Conservation (phyloP, 1,140 invertebrate genomes). For the Trinorchestia longiramus region DNA sequence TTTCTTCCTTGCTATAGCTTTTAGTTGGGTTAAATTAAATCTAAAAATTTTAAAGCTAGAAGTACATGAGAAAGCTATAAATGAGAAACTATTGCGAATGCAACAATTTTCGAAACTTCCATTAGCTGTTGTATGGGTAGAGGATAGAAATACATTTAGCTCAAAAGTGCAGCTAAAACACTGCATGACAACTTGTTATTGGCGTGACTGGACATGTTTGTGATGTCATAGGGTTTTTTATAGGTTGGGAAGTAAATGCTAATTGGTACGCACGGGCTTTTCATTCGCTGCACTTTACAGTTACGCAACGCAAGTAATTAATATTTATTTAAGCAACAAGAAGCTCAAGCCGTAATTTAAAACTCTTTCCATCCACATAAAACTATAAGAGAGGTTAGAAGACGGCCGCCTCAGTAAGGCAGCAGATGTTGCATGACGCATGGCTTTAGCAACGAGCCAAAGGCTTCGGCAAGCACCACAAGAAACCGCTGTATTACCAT, state of each 20-base stretch:
- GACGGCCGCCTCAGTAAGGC: neutral
- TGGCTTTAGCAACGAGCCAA: slow-evolving; percentile 45
- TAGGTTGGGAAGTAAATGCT: neutral
- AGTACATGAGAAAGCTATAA: too few species aligned
- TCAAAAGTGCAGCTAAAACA: too few species aligned
- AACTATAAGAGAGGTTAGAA: neutral
- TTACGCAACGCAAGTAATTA: neutral
- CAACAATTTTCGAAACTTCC: too few species aligned
- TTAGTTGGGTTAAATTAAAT: too few species aligned
- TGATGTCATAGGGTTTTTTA: too few species aligned
- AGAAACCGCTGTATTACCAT: slow-evolving; percentile 33
- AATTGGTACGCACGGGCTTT: neutral
- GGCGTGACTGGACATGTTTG: too few species aligned
- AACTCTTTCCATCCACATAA: neutral
- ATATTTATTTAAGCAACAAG: neutral
- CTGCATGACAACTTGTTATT: too few species aligned
- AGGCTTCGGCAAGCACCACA: neutral
- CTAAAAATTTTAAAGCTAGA: too few species aligned
- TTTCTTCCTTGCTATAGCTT: too few species aligned
- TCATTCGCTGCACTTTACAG: neutral
- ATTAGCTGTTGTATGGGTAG: too few species aligned
- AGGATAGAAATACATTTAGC: too few species aligned
- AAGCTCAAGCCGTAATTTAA: neutral
- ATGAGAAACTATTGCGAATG: too few species aligned
- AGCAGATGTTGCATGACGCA: slow-evolving; percentile 46